Base-by-base conservation (phyloP, 2,113 vertebrate genomes). In the Hippocampus barbouri region DNA sequence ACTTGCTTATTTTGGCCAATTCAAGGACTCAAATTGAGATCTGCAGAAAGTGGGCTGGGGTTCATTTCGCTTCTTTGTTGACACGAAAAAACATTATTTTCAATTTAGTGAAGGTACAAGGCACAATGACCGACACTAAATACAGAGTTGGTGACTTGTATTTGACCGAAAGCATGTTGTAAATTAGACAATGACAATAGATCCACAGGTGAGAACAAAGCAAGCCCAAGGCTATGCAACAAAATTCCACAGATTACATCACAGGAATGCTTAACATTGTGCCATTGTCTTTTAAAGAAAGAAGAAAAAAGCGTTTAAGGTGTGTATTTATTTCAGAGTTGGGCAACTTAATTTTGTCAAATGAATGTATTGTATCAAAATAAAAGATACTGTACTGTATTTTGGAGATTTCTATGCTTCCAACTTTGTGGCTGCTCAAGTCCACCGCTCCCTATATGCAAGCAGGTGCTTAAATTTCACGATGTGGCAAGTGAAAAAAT, bases 181-280 rank as follows among this genome's bases (percentile, higher is more conserved):
- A 72, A n/a, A 38, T 77, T 71, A 83, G 68, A 85, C 57, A 74
- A 82, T 75, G 63, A 40, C 51, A 54, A 54, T 21, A n/a, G 7
- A 0, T 66, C 51, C 38, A 38, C 62, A 71, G 62, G 34, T 57
- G 63, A 70, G 65, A 16, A 38, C 23, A 66, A 11, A 60, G 49
- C 51, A 72, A 76, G 70, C 56, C 73, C 73, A 62, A 79, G 80
- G 80, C 56, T 38, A 47, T 81, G 84, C 70, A 89, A 88, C 79
- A 47, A 25, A 70, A 87, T 49, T 82, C 85, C 40, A 5, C 27
- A 21, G 61, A 70, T 79, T 72, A 71, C 57, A 67, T 72, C 67
- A 76, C 57, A 77, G 18, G 56, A 71, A 75, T 66, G 16, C 18
- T 20, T 68, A 14, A 71, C 57, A 66, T 57, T 57, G 18, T 51